phyloP scores from a whole-genome alignment of 2,797 vertebrate species.

The Alexandromys oeconomus region DNA sequence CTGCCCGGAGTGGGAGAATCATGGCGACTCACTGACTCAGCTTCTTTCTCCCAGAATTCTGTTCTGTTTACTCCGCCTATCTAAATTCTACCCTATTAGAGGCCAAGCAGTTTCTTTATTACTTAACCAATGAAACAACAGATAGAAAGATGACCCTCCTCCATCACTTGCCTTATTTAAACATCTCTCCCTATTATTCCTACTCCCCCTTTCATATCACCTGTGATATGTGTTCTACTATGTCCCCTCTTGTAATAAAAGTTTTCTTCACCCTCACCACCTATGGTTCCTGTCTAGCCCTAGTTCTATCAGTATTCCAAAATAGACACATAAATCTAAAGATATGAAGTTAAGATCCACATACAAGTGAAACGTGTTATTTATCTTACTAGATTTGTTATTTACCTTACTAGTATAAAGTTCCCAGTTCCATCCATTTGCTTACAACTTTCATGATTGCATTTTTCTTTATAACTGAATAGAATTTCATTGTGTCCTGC shows the following conservation, averaged over 20 bases:
- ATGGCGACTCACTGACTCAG: too few relatives aligned
- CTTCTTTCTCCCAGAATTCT: too few relatives aligned
- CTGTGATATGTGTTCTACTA: neutral
- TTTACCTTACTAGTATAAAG: neutral
- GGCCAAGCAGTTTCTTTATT: too few relatives aligned
- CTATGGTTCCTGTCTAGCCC: too few relatives aligned
- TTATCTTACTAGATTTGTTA: neutral
- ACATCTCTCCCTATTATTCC: neutral
- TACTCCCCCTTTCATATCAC: neutral
- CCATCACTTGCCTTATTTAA: too few relatives aligned
- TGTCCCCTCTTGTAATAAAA: too few relatives aligned
- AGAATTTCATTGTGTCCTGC: neutral
- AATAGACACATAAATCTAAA: neutral
- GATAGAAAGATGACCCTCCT: too few relatives aligned
- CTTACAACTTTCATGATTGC: neutral
- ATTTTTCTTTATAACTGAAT: neutral
- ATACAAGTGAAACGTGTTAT: neutral
- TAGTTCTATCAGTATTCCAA: neutral
- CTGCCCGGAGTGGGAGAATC: too few relatives aligned
- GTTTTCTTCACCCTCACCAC: neutral
- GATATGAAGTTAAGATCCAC: neutral
- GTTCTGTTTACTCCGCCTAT: too few relatives aligned
- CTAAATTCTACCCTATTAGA: too few relatives aligned
- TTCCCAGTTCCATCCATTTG: neutral
- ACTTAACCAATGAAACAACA: too few relatives aligned